Evolutionary conservation across 2,113 vertebrate species (phyloP).

Genomic region (Embiotoca jacksoni): DNA sequence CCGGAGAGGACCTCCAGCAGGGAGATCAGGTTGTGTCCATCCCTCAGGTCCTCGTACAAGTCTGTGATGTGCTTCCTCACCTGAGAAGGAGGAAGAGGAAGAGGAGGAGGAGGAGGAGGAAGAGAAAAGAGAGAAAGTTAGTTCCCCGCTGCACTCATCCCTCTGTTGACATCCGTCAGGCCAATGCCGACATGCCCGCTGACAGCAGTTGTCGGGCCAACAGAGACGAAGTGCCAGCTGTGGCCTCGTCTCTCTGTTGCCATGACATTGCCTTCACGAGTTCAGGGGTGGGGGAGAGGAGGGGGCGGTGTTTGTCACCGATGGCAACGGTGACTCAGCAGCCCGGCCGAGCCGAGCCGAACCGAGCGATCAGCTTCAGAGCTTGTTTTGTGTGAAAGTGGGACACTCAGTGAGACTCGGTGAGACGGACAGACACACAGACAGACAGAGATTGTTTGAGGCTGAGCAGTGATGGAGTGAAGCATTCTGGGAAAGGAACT

Average conservation of each 20-base stretch:
- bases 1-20: constrained; percentile 96
- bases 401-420: constrained; percentile 10
- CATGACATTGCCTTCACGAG: constrained; percentile 14
- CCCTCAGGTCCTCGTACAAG: constrained; percentile 89
- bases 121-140: neutral
- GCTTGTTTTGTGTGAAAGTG: constrained; percentile 22
- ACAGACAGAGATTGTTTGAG: neutral
- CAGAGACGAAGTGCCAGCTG: constrained; percentile 48
- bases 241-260: constrained; percentile 52
- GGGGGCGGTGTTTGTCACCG: neutral
- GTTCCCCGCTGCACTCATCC: constrained; percentile 15
- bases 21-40: constrained; percentile 97
- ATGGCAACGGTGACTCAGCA: constrained; percentile 51
- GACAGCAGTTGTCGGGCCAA: constrained; percentile 42
- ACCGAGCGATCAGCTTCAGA: neutral
- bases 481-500: neutral
- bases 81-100: constrained; percentile 71
- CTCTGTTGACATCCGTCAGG: constrained; percentile 42
- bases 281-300: too few relatives aligned
- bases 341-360: neutral
- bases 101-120: neutral
- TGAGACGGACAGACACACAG: neutral
- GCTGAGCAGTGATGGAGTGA: neutral
- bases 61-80: constrained; percentile 94
- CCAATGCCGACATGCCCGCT: constrained; percentile 21